Evolutionary conservation across 2,797 vertebrate species (phyloP).

Genomic region (Merluccius polli): DNA sequence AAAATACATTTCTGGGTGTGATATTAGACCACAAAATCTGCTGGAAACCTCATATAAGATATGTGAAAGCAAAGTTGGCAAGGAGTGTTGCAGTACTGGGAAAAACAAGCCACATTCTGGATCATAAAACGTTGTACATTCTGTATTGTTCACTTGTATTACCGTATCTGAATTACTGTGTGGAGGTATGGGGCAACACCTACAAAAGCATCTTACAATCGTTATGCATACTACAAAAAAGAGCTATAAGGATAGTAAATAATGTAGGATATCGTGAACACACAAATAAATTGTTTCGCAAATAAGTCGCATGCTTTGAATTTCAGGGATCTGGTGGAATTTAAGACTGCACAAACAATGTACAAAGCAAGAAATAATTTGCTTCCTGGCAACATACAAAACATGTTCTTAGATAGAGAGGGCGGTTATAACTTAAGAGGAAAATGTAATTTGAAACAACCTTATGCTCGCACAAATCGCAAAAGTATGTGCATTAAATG

Average conservation of each 20-base stretch:
- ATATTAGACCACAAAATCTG: too few relatives aligned
- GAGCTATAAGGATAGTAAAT: background rate
- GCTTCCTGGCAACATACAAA: background rate
- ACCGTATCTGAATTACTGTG: too few relatives aligned
- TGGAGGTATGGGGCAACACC: too few relatives aligned
- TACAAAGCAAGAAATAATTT: conserved; percentile 4
- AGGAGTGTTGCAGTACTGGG: too few relatives aligned
- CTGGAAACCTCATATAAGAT: too few relatives aligned
- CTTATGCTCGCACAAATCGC: background rate
- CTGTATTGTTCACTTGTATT: too few relatives aligned
- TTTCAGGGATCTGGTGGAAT: background rate
- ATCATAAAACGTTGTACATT: too few relatives aligned
- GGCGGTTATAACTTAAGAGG: background rate
- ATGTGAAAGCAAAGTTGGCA: too few relatives aligned
- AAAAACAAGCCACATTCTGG: too few relatives aligned
- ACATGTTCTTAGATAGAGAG: background rate
- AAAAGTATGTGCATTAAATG: background rate
- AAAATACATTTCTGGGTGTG: too few relatives aligned
- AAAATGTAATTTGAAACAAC: background rate
- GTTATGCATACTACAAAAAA: too few relatives aligned
- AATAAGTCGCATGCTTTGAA: background rate
- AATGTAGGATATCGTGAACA: background rate
- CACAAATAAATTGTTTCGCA: background rate
- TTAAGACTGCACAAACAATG: conserved; percentile 1
- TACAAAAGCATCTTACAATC: too few relatives aligned